Evolutionary conservation across 2,797 vertebrate species (phyloP), one percentile per base, ranked within the genome.

Genomic region (Pachyuromys duprasi): DNA sequence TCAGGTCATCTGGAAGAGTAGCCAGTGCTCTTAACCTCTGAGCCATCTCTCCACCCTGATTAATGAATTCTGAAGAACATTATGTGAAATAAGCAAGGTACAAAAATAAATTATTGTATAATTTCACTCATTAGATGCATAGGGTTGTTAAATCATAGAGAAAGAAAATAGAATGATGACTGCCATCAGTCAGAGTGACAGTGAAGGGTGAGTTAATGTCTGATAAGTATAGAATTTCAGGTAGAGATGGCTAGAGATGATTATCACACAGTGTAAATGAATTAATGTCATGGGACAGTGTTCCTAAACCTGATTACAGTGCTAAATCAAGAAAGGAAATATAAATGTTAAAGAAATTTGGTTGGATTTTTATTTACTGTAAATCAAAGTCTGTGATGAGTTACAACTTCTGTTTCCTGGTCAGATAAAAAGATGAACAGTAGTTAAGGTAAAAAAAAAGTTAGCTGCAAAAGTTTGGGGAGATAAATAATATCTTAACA

Each of bases 391-490:
- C 36, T 86, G 0, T 78, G 18, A 8, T 76, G 45, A 83, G n/a
- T n/a, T 89, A 22, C 72, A 63, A 14, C 20, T 69, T 91, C 18
- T 70, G 1, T 57, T 49, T 65, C 28, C 76, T 93, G 55, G 18
- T 62, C 20, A 91, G 45, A 42, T 72, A 93, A 76, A 20, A 91
- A 82, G 62, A 26, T 4, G 87, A 67, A 26, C 11, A 87, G 14
- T 8, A 90, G 28, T 57, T 36, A 95, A 92, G 36, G 6, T 87
- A 57, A 53, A 81, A 57, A 53, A 81, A 91, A 33, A 92, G 18
- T 67, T 83, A 63, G 13, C 83, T 93, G 31, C 42, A 65, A 87
- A 90, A 88, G 80, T 45, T 95, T 78, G 55, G 20, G 49, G 13
- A 72, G 18, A 70, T 39, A 88, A 70, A 33, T 9, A 57, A 31